phyloP scores from a whole-genome alignment of 2,797 vertebrate genomes.

The Gymnoscopelus braueri region DNA sequence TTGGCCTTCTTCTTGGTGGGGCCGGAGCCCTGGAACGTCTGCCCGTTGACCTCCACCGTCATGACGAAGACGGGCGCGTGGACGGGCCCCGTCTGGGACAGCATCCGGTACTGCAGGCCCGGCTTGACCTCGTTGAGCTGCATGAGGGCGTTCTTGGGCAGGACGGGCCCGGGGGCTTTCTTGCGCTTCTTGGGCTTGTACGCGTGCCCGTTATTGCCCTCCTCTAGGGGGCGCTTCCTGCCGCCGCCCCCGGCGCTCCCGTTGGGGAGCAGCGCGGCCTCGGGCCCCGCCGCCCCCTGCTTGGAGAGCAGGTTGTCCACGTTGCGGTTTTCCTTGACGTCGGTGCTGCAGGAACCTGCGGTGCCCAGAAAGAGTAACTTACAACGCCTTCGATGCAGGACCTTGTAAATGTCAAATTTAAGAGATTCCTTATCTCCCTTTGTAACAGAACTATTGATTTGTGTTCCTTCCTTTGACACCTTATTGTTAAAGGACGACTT shows the following conservation, averaged over 20 bases:
- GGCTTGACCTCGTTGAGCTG: conserved; percentile 95
- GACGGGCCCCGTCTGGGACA: conserved; percentile 92
- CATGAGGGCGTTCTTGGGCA: conserved; percentile 95
- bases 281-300: conserved; percentile 73
- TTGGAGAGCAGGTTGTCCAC: conserved; percentile 87
- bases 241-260: conserved; percentile 66
- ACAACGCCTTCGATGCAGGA: conserved; percentile 99
- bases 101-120: conserved; percentile 90
- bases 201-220: conserved; percentile 88
- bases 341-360: conserved; percentile 98
- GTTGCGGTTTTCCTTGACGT: conserved; percentile 96
- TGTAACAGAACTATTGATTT: conserved; percentile 97
- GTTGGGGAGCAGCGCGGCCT: conserved; percentile 81
- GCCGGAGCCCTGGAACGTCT: conserved; percentile 90
- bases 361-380: conserved; percentile 99
- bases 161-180: conserved; percentile 83
- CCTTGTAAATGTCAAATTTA: conserved; percentile 99
- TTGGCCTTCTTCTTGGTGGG: conserved; percentile 97
- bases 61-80: conserved; percentile 93
- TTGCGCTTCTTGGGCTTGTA: conserved; percentile 91
- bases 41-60: conserved; percentile 93
- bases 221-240: conserved; percentile 90
- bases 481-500: conserved; percentile 18
- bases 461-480: conserved; percentile 83
- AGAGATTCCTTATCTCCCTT: conserved; percentile 98